phyloP scores from a whole-genome alignment of 2,888 invertebrate species.

The Agonopterix arenella region DNA sequence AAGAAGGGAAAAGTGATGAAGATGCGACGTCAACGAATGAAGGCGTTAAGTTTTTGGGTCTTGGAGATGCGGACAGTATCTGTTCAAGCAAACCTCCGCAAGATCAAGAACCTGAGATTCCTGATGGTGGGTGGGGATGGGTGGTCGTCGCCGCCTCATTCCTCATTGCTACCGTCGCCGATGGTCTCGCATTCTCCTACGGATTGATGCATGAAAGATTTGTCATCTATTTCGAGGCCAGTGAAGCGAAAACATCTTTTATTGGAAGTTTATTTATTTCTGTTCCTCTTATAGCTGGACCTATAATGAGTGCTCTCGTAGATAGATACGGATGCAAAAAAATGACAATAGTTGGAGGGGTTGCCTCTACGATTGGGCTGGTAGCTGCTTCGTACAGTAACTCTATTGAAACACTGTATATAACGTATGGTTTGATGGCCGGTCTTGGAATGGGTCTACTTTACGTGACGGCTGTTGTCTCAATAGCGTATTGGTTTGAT shows the following conservation, averaged over 20 bases:
- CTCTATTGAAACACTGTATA: slow-evolving; percentile 84
- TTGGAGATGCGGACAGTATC: slow-evolving; percentile 70
- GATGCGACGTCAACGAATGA: slow-evolving; percentile 63
- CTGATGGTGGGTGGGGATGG: slow-evolving; percentile 96
- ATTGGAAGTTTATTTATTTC: slow-evolving; percentile 94
- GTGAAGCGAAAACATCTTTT: slow-evolving; percentile 90
- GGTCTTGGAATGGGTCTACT: slow-evolving; percentile 90
- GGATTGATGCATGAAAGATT: slow-evolving; percentile 91
- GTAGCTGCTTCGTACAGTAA: slow-evolving; percentile 83
- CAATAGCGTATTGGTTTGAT: slow-evolving; percentile 95
- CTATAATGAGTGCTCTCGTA: slow-evolving; percentile 89
- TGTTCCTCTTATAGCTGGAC: slow-evolving; percentile 90
- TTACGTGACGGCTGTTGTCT: slow-evolving; percentile 93
- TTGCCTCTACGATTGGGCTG: slow-evolving; percentile 86
- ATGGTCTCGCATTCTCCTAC: slow-evolving; percentile 95
- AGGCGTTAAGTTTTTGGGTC: slow-evolving; percentile 71
- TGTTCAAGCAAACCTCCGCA: slow-evolving; percentile 51
- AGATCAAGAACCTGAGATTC: slow-evolving; percentile 77
- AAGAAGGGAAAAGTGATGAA: slow-evolving; percentile 45
- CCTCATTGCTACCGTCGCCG: slow-evolving; percentile 91
- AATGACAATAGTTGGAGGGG: slow-evolving; percentile 85
- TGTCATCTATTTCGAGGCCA: slow-evolving; percentile 84
- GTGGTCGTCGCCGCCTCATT: slow-evolving; percentile 92
- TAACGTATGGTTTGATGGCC: slow-evolving; percentile 90
- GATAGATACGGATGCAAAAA: slow-evolving; percentile 89